Conservation (phyloP, 2,113 vertebrate species). For the Panthera uncia region DNA sequence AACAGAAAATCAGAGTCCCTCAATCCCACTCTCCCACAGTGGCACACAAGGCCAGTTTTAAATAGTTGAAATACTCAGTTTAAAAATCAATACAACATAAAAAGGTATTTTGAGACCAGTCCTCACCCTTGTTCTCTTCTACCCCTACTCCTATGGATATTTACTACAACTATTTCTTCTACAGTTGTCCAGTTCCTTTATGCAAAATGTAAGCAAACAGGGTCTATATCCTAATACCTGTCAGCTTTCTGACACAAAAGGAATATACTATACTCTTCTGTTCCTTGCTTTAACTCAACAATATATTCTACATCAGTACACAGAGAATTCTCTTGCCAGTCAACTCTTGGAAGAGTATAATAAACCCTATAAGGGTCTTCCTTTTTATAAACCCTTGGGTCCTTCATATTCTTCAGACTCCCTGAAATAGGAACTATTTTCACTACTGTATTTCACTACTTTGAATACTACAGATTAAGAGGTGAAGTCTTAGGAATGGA, state of each 20-base stretch:
- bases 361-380: not conserved
- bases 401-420: not conserved
- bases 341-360: not conserved
- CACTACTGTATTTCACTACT: not conserved
- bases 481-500: not conserved
- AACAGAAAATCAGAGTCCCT: not conserved
- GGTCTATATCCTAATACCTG: not conserved
- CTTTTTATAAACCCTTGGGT: not conserved
- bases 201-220: conserved; percentile 26
- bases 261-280: not conserved
- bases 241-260: conserved; percentile 26
- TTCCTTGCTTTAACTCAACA: not conserved
- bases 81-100: conserved; percentile 1
- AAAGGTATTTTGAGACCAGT: not conserved
- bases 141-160: not conserved
- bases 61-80: not conserved
- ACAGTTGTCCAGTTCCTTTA: not conserved
- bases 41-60: not conserved
- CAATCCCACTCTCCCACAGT: not conserved
- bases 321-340: not conserved
- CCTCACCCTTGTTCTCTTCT: not conserved
- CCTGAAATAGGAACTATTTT: not conserved
- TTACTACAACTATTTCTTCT: not conserved
- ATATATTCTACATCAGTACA: not conserved
- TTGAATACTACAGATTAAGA: not conserved